These are phyloP conservation scores for Aspidapion aeneum DNA, from an alignment of 2,888 invertebrate species.

Conservation along the genomic window DNA sequence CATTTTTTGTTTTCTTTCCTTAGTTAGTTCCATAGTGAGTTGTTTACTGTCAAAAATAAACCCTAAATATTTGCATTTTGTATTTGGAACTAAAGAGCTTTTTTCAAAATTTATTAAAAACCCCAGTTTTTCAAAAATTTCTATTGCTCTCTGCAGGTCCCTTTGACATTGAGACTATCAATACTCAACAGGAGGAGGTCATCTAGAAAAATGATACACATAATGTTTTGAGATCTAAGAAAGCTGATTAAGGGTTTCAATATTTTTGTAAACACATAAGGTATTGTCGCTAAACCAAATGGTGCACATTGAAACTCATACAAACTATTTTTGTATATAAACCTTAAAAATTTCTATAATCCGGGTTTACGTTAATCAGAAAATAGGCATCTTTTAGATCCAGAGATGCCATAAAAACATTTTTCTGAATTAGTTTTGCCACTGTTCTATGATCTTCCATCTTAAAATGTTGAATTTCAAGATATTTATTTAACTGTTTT, in stretches of 20 bases:
- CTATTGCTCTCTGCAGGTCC: slow-evolving; percentile 3
- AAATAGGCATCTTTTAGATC: slow-evolving; percentile 21
- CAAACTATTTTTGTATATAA: slow-evolving; percentile 20
- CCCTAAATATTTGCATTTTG: slow-evolving; percentile 21
- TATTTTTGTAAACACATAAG: slow-evolving; percentile 33
- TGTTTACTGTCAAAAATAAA: slow-evolving; percentile 17
- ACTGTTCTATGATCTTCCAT: slow-evolving; percentile 28
- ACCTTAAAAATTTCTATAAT: slow-evolving; percentile 26
- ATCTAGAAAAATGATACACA: slow-evolving; percentile 26
- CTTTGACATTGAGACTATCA: slow-evolving; percentile 13
- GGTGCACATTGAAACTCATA: slow-evolving; percentile 29
- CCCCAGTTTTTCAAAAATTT: slow-evolving; percentile 18
- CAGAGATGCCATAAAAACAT: slow-evolving; percentile 13
- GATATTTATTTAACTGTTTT: slow-evolving; percentile 27
- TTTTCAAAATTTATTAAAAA: slow-evolving; percentile 27
- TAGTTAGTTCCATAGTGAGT: background rate
- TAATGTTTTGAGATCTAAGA: slow-evolving; percentile 20
- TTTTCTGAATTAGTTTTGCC: slow-evolving; percentile 19
- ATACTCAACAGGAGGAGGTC: slow-evolving; percentile 22
- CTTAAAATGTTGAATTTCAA: slow-evolving; percentile 29
- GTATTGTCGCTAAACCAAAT: slow-evolving; percentile 26
- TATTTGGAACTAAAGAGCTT: slow-evolving; percentile 16
- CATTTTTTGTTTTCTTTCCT: background rate
- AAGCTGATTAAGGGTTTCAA: slow-evolving; percentile 26
- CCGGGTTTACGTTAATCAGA: slow-evolving; percentile 23